These are phyloP conservation scores for Camponotus pennsylvanicus DNA, from an alignment of 1,140 invertebrate genomes.

Conservation along the genomic window DNA sequence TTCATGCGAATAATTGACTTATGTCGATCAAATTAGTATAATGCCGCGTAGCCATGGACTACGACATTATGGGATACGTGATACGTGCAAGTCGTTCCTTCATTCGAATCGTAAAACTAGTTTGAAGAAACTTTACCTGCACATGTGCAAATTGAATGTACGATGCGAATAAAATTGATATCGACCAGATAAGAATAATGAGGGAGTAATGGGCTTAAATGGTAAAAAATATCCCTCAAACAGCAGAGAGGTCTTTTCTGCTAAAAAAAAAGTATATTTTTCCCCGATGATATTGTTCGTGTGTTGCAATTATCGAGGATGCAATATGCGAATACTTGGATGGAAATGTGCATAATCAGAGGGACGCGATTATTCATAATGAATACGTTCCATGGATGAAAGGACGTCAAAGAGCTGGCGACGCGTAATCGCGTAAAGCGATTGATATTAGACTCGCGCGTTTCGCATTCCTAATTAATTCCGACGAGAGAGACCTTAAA, in stretches of 20 bases:
- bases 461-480: slow-evolving; percentile 2
- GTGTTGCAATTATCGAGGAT: neutral
- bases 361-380: neutral
- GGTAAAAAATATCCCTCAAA: neutral
- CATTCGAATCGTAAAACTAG: neutral
- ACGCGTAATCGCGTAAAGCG: neutral
- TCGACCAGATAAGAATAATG: neutral
- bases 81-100: slow-evolving; percentile 4
- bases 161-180: neutral
- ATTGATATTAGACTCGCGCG: slow-evolving; percentile 27
- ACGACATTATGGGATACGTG: neutral
- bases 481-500: neutral
- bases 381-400: neutral
- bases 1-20: slow-evolving; percentile 61
- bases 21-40: slow-evolving; percentile 58
- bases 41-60: slow-evolving; percentile 35
- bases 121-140: neutral
- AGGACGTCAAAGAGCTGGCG: neutral
- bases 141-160: neutral
- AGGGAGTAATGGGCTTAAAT: neutral
- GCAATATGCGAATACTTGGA: neutral
- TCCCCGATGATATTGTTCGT: neutral
- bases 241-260: neutral
- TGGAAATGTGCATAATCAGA: neutral
- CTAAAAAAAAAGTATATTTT: neutral